Percentiles rank a stretch among this genome's conserved stretches.
Evolutionary conservation across 2,888 invertebrate genomes (phyloP).

Genomic region (Chymomyza fuscimana): DNA sequence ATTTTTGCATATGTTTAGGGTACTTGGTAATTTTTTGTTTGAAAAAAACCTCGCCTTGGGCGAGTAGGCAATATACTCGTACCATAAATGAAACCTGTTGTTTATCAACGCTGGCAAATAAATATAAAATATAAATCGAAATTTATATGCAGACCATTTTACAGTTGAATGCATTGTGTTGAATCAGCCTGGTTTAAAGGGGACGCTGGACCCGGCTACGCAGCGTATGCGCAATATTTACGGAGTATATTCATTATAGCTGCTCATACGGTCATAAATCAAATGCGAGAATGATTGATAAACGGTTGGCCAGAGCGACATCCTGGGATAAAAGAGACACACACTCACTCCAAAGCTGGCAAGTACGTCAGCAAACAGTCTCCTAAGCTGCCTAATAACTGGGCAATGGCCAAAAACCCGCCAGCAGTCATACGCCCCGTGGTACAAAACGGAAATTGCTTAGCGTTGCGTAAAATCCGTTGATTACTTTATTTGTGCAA

Average conservation of each 20-base stretch:
- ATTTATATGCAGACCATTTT: conserved; percentile 52
- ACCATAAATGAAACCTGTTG: not conserved
- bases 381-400: conserved; percentile 45
- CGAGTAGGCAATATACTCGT: conserved; percentile 40
- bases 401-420: conserved; percentile 6
- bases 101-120: conserved; percentile 17
- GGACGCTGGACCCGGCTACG: conserved; percentile 5
- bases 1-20: conserved; percentile 8
- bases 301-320: conserved; percentile 41
- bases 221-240: conserved; percentile 50
- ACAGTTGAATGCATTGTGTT: conserved; percentile 30
- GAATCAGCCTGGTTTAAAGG: not conserved
- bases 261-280: conserved; percentile 53
- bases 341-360: not conserved
- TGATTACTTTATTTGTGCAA: conserved; percentile 72
- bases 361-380: conserved; percentile 24
- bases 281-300: conserved; percentile 67
- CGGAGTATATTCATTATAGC: conserved; percentile 42
- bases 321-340: conserved; percentile 5
- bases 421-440: conserved; percentile 60
- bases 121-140: conserved; percentile 48
- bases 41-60: conserved; percentile 25
- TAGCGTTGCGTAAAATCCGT: conserved; percentile 62
- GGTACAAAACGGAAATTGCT: conserved; percentile 52
- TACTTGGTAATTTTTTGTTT: conserved; percentile 46